Percentiles rank a stretch among this genome's conserved stretches.
These are phyloP conservation scores for Platycercus adscitus DNA, from an alignment of 2,113 vertebrate species.

Conservation along the genomic window DNA sequence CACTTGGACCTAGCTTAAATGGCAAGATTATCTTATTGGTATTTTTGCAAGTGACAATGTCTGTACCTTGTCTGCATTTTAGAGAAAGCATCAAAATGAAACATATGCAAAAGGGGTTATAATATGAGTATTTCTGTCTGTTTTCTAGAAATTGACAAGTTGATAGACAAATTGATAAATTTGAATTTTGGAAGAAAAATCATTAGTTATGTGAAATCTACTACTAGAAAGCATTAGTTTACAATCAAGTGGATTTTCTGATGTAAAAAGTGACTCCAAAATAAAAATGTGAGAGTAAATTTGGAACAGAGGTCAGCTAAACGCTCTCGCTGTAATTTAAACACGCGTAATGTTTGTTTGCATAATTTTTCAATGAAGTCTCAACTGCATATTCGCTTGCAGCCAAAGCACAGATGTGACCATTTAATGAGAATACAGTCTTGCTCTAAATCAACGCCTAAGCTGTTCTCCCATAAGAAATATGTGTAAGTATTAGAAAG, in stretches of 20 bases:
- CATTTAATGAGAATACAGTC: not conserved
- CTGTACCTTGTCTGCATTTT: not conserved
- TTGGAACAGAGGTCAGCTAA: constrained; percentile 32
- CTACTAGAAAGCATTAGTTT: not conserved
- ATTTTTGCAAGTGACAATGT: not conserved
- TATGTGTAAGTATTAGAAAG: not conserved
- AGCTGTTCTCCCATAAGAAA: not conserved
- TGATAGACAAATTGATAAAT: not conserved
- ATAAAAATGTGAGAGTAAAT: constrained; percentile 26
- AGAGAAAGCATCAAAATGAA: not conserved
- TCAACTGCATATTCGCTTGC: not conserved
- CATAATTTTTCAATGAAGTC: constrained; percentile 45
- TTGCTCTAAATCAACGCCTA: not conserved
- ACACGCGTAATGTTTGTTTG: constrained; percentile 35
- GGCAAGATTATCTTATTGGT: not conserved
- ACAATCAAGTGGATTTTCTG: not conserved
- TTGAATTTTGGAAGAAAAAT: not conserved
- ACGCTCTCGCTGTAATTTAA: constrained; percentile 53
- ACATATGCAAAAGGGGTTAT: not conserved
- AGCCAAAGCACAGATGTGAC: constrained; percentile 34
- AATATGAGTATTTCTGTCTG: not conserved
- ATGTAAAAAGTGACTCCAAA: constrained; percentile 33
- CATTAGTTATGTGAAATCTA: not conserved
- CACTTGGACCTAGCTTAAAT: not conserved
- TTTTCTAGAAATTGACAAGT: not conserved